phyloP scores from a whole-genome alignment of 2,888 invertebrate species.

The Cantharis rustica region DNA sequence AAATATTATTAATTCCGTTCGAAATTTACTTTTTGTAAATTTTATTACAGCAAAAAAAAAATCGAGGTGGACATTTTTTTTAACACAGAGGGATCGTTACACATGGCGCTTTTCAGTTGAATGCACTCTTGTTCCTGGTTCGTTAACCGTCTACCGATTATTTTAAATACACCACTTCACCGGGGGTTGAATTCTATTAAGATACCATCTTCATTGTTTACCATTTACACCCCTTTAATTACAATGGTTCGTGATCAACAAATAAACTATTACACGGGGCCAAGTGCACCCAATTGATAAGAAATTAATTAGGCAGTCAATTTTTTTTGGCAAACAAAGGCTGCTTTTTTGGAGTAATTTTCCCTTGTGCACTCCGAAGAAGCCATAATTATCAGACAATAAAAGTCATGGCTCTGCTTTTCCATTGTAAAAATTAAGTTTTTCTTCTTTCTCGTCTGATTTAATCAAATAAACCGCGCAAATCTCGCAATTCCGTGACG shows the following conservation, averaged over 20 bases:
- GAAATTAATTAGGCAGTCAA: neutral
- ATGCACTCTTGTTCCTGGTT: slow-evolving; percentile 10
- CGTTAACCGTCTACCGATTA: slow-evolving; percentile 14
- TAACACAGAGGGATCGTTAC: slow-evolving; percentile 14
- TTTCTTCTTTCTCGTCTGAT: neutral
- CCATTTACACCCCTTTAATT: neutral
- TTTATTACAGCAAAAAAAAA: neutral
- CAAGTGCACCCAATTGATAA: neutral
- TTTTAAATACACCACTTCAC: slow-evolving; percentile 9
- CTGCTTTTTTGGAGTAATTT: neutral
- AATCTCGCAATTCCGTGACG: neutral
- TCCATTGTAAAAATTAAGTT: neutral
- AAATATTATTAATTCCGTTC: neutral
- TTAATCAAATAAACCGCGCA: neutral
- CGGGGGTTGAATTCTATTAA: neutral
- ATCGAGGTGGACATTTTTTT: neutral
- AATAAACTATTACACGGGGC: neutral
- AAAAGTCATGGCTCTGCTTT: neutral
- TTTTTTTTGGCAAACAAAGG: neutral
- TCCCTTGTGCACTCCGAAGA: too few relatives aligned
- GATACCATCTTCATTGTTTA: neutral
- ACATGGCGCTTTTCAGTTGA: slow-evolving; percentile 5
- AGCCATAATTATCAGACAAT: too few relatives aligned
- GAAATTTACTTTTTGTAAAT: neutral
- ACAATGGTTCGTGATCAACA: neutral